Evolutionary conservation across 1,140 invertebrate species (phyloP).

Genomic region (Battus philenor): DNA sequence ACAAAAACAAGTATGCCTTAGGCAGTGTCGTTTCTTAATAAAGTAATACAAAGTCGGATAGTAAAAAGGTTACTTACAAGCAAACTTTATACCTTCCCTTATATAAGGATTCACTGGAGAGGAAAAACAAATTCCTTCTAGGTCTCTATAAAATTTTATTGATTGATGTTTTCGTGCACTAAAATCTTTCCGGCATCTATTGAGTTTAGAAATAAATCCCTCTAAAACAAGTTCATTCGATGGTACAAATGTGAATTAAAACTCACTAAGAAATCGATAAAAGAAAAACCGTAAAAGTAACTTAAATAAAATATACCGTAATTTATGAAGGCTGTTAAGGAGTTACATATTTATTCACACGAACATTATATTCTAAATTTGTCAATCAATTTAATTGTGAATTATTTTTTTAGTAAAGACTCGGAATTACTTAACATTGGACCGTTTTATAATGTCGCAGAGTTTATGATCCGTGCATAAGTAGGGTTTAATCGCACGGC

Average conservation of each 20-base stretch:
- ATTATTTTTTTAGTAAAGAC: conserved; percentile 2
- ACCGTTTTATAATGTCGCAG: conserved; percentile 13
- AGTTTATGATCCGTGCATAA: conserved; percentile 14
- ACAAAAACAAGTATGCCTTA: conserved; percentile 4
- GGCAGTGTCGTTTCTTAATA: conserved; percentile 13
- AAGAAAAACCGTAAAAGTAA: too few relatives aligned
- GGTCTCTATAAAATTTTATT: conserved; percentile 39
- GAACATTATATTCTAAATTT: too few relatives aligned
- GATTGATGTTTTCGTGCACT: conserved; percentile 40
- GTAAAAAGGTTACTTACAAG: conserved; percentile 14
- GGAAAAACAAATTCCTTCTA: conserved; percentile 37
- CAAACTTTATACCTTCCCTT: conserved; percentile 16
- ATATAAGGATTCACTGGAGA: conserved; percentile 20
- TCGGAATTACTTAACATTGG: neutral
- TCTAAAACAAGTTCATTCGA: too few relatives aligned
- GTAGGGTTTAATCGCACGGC: conserved; percentile 17
- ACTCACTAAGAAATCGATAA: too few relatives aligned
- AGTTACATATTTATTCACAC: neutral
- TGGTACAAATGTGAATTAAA: too few relatives aligned
- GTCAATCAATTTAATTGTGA: too few relatives aligned
- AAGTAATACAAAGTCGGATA: conserved; percentile 18
- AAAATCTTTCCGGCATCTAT: conserved; percentile 35
- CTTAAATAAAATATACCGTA: neutral
- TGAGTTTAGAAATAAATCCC: conserved; percentile 25
- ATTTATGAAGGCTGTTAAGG: neutral